phyloP scores from a whole-genome alignment of 2,888 invertebrate species.

The Notocelia uddmanniana region DNA sequence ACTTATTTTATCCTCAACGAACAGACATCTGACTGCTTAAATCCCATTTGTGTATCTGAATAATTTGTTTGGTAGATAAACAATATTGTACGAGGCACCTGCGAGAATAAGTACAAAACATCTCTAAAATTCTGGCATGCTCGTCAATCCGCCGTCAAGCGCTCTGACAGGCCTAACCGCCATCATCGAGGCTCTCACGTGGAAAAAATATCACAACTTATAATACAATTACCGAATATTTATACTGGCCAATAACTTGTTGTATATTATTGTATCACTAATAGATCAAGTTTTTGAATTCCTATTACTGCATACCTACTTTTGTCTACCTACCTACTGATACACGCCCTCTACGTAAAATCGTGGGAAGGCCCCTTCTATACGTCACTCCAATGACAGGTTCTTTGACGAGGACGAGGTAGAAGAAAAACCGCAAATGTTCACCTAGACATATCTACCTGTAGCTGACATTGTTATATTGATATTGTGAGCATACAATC shows the following conservation, averaged over 20 bases:
- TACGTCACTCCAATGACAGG: conserved; percentile 48
- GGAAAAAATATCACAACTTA: conserved; percentile 65
- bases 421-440: conserved; percentile 45
- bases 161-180: conserved; percentile 84
- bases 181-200: conserved; percentile 70
- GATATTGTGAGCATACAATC: background rate
- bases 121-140: conserved; percentile 65
- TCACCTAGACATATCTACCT: conserved; percentile 29
- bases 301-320: conserved; percentile 1
- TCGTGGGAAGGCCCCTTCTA: conserved; percentile 47
- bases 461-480: conserved; percentile 27
- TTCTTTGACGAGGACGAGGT: conserved; percentile 38
- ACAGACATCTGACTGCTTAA: conserved; percentile 7
- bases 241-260: conserved; percentile 26
- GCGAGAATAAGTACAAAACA: conserved; percentile 76
- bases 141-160: conserved; percentile 84
- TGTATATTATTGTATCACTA: conserved; percentile 18
- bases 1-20: conserved; percentile 48
- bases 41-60: conserved; percentile 23
- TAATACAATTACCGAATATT: conserved; percentile 32
- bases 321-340: conserved; percentile 15
- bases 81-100: conserved; percentile 77
- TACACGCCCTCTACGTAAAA: conserved; percentile 15
- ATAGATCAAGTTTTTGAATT: conserved; percentile 2
- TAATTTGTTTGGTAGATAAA: conserved; percentile 54